Base-by-base conservation (phyloP, 2,888 invertebrate genomes). In the Apotomis turbidana region DNA sequence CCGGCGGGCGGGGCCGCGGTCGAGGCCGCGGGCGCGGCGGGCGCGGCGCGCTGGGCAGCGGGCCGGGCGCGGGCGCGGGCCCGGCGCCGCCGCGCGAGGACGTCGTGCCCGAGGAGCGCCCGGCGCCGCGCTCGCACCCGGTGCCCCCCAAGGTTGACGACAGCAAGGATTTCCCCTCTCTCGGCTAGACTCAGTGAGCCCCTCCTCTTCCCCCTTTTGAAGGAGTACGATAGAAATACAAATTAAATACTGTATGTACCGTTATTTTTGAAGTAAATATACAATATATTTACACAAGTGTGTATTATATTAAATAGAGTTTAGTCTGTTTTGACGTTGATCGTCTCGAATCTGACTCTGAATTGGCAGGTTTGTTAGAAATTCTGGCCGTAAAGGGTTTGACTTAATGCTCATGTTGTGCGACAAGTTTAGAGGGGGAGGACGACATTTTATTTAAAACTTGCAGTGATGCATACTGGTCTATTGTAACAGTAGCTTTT, bases 91-190 rank as follows among this genome's bases (percentile, higher is more conserved):
- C 87, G 78, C 90, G 88, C 64, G 91, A 88, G 77, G 89, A 86
- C 77, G 78, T 83, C 59, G 82, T 80, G 72, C 83, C 82, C 13
- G 91, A 90, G 82, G 92, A 91, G 86, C 91, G 91, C 78, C 85
- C 88, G 41, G 78, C 75, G 74, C 84, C 84, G 75, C 87, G 89
- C 74, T 81, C 81, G 67, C 86, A 81, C 75, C 87, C 82, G 49
- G 87, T 93, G 74, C 96, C 96, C 79, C 98, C 98, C 27, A 98
- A 98, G 91, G 98, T 99, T 78, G 98, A 98, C 88, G 98, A 98
- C 93, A 98, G 98, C 94, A 96, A 97, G 90, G 98, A 98, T 93
- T 98, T 99, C 94, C 98, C 98, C 81, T 97, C 97, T 87, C 95
- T 98, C 89, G 97, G 97, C 91, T 97, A 96, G 88, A 88, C 85